Evolutionary conservation across 2,113 vertebrate genomes (phyloP), one percentile per base, ranked within the genome.

Genomic region (Bungarus multicinctus): DNA sequence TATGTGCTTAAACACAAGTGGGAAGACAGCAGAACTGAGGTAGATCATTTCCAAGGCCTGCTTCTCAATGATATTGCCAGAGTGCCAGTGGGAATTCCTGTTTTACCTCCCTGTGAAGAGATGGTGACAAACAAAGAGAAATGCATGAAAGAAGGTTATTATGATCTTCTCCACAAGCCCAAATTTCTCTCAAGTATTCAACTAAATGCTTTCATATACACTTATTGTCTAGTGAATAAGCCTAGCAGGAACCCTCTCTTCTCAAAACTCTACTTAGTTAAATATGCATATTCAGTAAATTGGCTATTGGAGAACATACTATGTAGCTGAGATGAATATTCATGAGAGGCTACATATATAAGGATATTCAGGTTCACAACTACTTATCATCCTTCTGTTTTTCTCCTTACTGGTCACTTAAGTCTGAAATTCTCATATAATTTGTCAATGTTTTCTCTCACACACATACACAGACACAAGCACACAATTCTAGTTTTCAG

Each of bases 401-500:
- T 0, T n/a, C 85, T n/a, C 30, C 39, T 90, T 39, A 27, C 20
- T 86, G 45, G 39, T 30, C 64, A 22, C 3, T 52, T 47, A 30
- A 92, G 52, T 50, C 12, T 64, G 25, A 88, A 81, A 47, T 90
- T 90, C 60, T 90, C 89, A 88, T 54, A 86, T 45, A 57, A 47
- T 97, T 96, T n/a, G 14, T 55, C 34, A 85, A 69, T 85, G 53
- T 85, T 93, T 90, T 93, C 87, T 94, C 96, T 96, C 58, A 11
- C 58, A 60, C 58, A 60, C 58, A 14, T 5, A 74, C n/a, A 81
- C 16, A 81, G 2, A 74, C 2, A 69, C 12, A 69, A 5, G 4
- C 64, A 96, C 96, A 93, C 91, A 96, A 96, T 93, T 93, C 95
- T 90, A 96, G 94, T 95, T 96, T 88, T 94, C 96, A 97, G 94